Percentiles rank a stretch among this genome's conserved stretches.
Evolutionary conservation across 2,888 invertebrate genomes (phyloP).

Genomic region (Xestia ashworthii): DNA sequence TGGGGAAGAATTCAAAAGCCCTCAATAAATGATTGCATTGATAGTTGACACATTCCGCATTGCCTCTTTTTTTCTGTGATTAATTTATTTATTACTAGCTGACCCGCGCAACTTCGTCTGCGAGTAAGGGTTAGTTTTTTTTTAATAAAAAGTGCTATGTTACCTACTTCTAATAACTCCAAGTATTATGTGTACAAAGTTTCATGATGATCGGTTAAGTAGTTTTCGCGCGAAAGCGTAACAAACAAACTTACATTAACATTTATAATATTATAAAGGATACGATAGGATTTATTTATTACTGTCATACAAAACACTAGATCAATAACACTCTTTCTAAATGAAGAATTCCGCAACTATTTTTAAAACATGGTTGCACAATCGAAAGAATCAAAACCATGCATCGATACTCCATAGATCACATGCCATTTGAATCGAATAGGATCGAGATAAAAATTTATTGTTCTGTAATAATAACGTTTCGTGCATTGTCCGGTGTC

Average conservation of each 20-base stretch:
- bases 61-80: no score
- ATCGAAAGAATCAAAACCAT: constrained; percentile 35
- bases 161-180: no score
- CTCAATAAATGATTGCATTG: not conserved
- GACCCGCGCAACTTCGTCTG: no score
- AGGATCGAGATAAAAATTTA: constrained; percentile 62
- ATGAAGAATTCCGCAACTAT: constrained; percentile 33
- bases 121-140: no score
- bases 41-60: not conserved
- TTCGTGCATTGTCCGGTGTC: constrained; percentile 63
- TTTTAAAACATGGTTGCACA: constrained; percentile 45
- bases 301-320: constrained; percentile 12
- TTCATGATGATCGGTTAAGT: no score
- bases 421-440: constrained; percentile 63
- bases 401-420: constrained; percentile 60
- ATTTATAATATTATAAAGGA: no score
- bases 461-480: constrained; percentile 64
- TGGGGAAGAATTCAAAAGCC: not conserved
- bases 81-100: no score
- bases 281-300: no score
- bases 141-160: no score
- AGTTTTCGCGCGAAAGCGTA: no score
- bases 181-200: no score
- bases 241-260: no score
- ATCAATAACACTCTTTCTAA: constrained; percentile 4